Conservation (phyloP, 2,888 invertebrate species). For the Euclidia mi region DNA sequence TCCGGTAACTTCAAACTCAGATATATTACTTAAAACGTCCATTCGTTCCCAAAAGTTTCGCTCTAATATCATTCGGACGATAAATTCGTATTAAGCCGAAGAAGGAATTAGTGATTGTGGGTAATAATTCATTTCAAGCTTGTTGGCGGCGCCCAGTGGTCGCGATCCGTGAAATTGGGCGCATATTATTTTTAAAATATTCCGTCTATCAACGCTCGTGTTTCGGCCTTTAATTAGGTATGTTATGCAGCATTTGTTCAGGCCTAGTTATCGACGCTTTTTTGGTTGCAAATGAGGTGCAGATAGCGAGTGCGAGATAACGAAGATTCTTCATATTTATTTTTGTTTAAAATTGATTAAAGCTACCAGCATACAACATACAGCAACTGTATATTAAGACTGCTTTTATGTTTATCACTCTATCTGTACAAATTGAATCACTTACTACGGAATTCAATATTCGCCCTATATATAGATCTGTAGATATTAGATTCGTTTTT, state of each 20-base stretch:
- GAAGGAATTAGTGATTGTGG: constrained; percentile 66
- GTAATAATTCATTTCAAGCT: constrained; percentile 79
- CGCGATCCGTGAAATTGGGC: constrained; percentile 82
- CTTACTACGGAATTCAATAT: too few relatives aligned
- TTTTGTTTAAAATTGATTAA: too few relatives aligned
- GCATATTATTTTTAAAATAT: constrained; percentile 81
- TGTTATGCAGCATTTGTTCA: constrained; percentile 27
- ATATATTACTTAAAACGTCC: constrained; percentile 15
- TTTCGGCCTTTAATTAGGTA: constrained; percentile 69
- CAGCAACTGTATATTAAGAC: too few relatives aligned
- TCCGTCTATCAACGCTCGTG: constrained; percentile 66
- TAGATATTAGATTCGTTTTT: too few relatives aligned
- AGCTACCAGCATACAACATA: too few relatives aligned
- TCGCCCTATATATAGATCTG: too few relatives aligned
- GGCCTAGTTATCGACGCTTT: neutral
- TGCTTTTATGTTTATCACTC: too few relatives aligned
- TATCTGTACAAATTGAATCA: too few relatives aligned
- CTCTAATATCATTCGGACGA: constrained; percentile 34
- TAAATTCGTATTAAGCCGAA: constrained; percentile 47
- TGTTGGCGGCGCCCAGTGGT: constrained; percentile 71
- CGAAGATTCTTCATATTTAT: too few relatives aligned
- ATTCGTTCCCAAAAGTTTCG: constrained; percentile 17
- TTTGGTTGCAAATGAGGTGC: too few relatives aligned
- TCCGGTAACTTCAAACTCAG: constrained; percentile 7
- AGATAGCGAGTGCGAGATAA: too few relatives aligned